Conservation (phyloP, 2,797 vertebrate genomes). For the Poliocrania exsul region DNA sequence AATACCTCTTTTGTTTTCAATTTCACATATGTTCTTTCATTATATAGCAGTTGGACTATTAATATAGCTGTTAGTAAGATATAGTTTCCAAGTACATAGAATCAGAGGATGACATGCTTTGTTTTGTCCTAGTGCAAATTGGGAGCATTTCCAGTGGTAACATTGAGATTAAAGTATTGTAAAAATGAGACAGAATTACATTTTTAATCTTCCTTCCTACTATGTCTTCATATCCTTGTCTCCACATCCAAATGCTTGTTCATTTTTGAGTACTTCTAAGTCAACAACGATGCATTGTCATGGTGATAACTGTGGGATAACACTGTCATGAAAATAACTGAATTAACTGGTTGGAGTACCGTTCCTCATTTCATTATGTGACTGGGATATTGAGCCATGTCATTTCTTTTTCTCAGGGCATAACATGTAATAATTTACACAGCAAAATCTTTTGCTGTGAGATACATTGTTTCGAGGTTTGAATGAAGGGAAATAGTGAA, state of each 20-base stretch:
- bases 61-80: not conserved
- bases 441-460: not conserved
- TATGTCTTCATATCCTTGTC: not conserved
- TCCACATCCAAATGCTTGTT: constrained; percentile 9
- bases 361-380: constrained; percentile 18
- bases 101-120: not conserved
- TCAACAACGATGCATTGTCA: not conserved
- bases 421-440: not conserved
- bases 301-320: constrained; percentile 6
- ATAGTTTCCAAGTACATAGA: not conserved
- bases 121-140: not conserved
- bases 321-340: constrained; percentile 3
- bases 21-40: constrained; percentile 33
- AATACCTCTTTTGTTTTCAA: constrained; percentile 6
- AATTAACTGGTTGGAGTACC: not conserved
- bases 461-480: not conserved
- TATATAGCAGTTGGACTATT: not conserved
- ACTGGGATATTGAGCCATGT: not conserved
- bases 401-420: not conserved
- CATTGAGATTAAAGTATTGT: not conserved
- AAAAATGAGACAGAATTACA: constrained; percentile 8
- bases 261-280: not conserved
- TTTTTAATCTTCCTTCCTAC: constrained; percentile 1
- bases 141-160: not conserved
- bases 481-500: not conserved